These are phyloP conservation scores for Pararge aegeria DNA, from an alignment of 1,140 invertebrate genomes.

Conservation along the genomic window DNA sequence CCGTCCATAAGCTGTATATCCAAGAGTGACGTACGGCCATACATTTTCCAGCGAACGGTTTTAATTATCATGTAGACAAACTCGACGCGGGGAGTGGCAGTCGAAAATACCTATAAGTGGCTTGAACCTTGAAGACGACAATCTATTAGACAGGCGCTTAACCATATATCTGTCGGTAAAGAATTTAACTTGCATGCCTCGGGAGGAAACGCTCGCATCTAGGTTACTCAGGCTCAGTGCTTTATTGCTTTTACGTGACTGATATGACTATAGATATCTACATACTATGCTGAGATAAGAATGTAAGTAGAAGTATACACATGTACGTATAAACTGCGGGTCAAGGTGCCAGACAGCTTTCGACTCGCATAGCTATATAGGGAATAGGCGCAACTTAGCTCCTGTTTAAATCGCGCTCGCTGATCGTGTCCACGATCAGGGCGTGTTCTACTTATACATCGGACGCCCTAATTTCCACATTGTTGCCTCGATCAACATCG, in stretches of 20 bases:
- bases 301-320: background rate
- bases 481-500: constrained; percentile 47
- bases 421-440: constrained; percentile 55
- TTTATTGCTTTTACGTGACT: constrained; percentile 77
- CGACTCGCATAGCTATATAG: constrained; percentile 60
- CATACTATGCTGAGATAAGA: constrained; percentile 13
- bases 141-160: constrained; percentile 26
- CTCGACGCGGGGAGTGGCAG: constrained; percentile 16
- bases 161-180: constrained; percentile 41
- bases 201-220: constrained; percentile 55
- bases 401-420: constrained; percentile 45
- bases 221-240: constrained; percentile 62
- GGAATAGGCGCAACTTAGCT: constrained; percentile 56
- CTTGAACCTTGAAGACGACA: constrained; percentile 23
- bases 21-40: background rate
- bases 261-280: constrained; percentile 62
- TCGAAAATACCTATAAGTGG: constrained; percentile 18
- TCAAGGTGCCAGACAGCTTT: constrained; percentile 72
- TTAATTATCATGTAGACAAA: constrained; percentile 3
- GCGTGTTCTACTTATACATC: constrained; percentile 44
- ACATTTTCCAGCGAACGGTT: background rate
- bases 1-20: background rate
- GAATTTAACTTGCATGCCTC: constrained; percentile 33
- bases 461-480: constrained; percentile 58
- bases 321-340: constrained; percentile 42